A percentile compares a stretch with the other conserved stretches of the same genome.
Evolutionary conservation across 2,888 invertebrate species (phyloP).

Genomic region (Athalia rosae): DNA sequence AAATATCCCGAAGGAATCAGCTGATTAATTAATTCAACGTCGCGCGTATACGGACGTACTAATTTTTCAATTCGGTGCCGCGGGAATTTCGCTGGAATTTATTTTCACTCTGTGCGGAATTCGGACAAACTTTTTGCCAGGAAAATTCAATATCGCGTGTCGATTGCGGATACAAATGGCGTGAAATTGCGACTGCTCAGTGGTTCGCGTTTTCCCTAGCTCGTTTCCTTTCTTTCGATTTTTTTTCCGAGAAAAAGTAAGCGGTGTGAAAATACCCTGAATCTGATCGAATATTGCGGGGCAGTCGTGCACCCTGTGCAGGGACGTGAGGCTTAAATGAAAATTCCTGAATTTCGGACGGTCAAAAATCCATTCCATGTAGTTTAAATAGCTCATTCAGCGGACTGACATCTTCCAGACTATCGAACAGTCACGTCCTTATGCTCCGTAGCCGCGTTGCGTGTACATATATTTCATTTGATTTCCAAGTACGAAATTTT

Average conservation of each 20-base stretch:
- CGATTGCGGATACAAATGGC: too few relatives aligned
- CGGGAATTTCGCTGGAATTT: too few relatives aligned
- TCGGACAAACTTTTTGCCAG: too few relatives aligned
- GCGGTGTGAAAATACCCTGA: conserved; percentile 26
- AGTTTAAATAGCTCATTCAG: background rate
- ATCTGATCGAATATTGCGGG: background rate
- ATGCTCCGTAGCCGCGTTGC: conserved; percentile 14
- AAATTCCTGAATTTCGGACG: conserved; percentile 21
- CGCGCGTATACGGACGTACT: background rate
- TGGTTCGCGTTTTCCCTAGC: too few relatives aligned
- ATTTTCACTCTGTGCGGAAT: too few relatives aligned
- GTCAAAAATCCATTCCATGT: conserved; percentile 16
- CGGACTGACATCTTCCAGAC: conserved; percentile 23
- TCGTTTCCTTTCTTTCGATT: too few relatives aligned
- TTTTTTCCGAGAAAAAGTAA: background rate
- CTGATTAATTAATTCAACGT: conserved; percentile 33
- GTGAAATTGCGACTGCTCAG: too few relatives aligned
- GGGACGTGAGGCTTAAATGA: conserved; percentile 30
- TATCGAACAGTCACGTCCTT: conserved; percentile 42
- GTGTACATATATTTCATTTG: background rate
- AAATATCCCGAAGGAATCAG: conserved; percentile 24
- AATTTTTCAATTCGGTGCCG: too few relatives aligned
- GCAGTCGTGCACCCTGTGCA: conserved; percentile 31
- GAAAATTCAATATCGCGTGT: too few relatives aligned
- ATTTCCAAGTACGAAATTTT: background rate